phyloP scores from a whole-genome alignment of 2,888 invertebrate species.

The Cephalotes varians region DNA sequence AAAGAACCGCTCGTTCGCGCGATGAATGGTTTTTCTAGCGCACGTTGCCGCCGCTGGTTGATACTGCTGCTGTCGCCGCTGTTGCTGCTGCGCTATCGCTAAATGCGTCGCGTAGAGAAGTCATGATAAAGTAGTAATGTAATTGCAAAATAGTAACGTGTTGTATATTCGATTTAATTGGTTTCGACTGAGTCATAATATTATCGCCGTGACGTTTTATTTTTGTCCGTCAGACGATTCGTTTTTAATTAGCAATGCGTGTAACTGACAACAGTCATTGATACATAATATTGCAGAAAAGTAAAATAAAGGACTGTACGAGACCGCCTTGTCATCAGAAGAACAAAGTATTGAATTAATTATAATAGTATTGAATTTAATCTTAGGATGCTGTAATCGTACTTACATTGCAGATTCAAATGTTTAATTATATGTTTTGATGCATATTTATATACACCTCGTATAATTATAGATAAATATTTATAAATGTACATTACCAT shows the following conservation, averaged over 20 bases:
- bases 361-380: background rate
- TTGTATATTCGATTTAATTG: constrained; percentile 39
- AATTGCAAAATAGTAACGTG: constrained; percentile 20
- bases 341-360: background rate
- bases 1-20: constrained; percentile 40
- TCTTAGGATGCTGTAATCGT: background rate
- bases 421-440: background rate
- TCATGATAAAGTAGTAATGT: constrained; percentile 22
- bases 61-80: background rate
- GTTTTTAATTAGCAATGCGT: constrained; percentile 48
- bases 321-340: constrained; percentile 1
- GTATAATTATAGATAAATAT: too few species aligned
- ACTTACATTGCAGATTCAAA: constrained; percentile 11
- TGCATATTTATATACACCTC: too few species aligned
- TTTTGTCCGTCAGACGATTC: constrained; percentile 29
- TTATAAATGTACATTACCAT: too few species aligned
- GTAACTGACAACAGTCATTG: constrained; percentile 46
- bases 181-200: constrained; percentile 34
- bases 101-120: constrained; percentile 8
- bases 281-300: constrained; percentile 15
- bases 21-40: constrained; percentile 48
- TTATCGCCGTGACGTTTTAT: constrained; percentile 43
- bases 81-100: background rate
- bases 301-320: background rate
- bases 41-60: constrained; percentile 5